Base-by-base conservation (phyloP, 2,113 vertebrate genomes). In the Calidris pygmaea region DNA sequence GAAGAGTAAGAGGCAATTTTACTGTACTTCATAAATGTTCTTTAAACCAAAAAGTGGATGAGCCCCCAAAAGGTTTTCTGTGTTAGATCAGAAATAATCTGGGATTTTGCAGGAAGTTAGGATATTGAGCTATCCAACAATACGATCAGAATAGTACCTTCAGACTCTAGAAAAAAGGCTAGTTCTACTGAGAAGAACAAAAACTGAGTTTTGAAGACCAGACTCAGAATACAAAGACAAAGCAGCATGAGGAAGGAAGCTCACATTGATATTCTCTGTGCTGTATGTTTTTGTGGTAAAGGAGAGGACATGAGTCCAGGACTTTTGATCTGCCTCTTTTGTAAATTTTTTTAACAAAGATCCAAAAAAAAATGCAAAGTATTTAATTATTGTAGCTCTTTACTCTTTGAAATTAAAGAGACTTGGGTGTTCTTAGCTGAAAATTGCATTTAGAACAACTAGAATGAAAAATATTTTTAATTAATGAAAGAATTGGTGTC, bases 381-480 rank as follows among this genome's bases (percentile, higher is more conserved):
- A 32, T 30, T 72, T 74, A 2, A 5, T 55, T 94, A 34, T 63
- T 83, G 8, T 70, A 56, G 22, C 8, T 65, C 7, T 87, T 90
- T 86, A 50, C 26, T 34, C 12, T 66, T 80, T 88, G 60, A 92
- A 90, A 72, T 77, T 20, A 63, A 93, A 92, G 22, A 11, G 21
- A 27, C 9, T 15, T 47, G 17, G 18, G 15, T 34, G 52, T 87
- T 79, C 48, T 50, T 84, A 81, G 52, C 22, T 84, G 60, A 43
- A 92, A 90, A 72, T 53, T 84, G 29, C 70, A 68, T 67, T 81
- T 86, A 85, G 72, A 93, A 56, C 35, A 72, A 58, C 27, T 60
- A 12, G 48, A 92, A 93, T 90, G 73, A 95, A 96, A 91, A 83
- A 93, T 87, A 81, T 82, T 95, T 95, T 94, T 89, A 93, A 85